These are phyloP conservation scores for Chrysomallon squamiferum DNA, from an alignment of 1,140 invertebrate genomes.

Conservation along the genomic window DNA sequence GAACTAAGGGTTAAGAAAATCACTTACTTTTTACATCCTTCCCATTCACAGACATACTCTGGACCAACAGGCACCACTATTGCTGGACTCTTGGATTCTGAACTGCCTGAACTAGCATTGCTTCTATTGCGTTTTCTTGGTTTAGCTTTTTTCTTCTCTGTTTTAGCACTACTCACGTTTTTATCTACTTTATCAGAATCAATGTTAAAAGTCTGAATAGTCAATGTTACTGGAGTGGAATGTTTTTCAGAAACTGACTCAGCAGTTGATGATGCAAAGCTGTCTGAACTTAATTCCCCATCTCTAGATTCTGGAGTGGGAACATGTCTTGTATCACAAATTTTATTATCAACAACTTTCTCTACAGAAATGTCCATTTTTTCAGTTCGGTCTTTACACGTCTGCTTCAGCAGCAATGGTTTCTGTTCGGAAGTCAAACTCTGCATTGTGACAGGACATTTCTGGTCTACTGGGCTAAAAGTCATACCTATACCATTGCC, in stretches of 20 bases:
- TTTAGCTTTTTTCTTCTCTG: constrained; percentile 22
- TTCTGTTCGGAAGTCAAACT: too few species aligned
- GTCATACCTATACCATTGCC: too few species aligned
- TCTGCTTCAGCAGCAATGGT: not conserved
- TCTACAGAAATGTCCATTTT: constrained; percentile 3
- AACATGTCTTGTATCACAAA: constrained; percentile 30
- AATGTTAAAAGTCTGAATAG: constrained; percentile 9
- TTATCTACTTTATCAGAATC: constrained; percentile 16
- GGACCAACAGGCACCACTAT: constrained; percentile 13
- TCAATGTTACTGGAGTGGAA: constrained; percentile 27
- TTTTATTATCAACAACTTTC: not conserved
- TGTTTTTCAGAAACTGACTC: constrained; percentile 43
- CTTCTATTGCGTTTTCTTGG: constrained; percentile 39
- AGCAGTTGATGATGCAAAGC: constrained; percentile 41
- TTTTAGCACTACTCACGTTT: constrained; percentile 16
- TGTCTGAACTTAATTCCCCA: constrained; percentile 51
- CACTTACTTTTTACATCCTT: constrained; percentile 55
- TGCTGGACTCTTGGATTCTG: not conserved
- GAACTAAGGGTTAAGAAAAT: too few species aligned
- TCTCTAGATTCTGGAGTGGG: constrained; percentile 45
- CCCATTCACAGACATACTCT: constrained; percentile 62
- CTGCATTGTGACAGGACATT: too few species aligned
- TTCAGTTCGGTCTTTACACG: not conserved
- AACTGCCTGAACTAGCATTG: not conserved
- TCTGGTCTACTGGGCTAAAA: too few species aligned